Evolutionary conservation across 2,888 invertebrate genomes (phyloP), one percentile per base, ranked within the genome.

Genomic region (Gerris lacustris): DNA sequence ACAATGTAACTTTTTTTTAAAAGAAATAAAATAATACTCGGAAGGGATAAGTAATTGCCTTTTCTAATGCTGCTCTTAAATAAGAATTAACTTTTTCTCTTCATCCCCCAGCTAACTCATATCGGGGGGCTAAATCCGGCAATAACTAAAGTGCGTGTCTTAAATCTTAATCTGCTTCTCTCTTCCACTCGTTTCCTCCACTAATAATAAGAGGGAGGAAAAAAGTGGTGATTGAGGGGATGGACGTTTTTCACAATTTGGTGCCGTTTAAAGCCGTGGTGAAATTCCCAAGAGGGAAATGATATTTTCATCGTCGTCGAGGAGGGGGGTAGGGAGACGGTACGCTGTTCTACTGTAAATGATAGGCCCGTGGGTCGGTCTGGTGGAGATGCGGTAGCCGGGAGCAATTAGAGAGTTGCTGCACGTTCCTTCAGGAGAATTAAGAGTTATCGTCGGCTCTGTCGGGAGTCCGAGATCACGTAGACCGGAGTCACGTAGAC

Each of bases 31-130:
- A 31, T 31, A 31, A 31, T 31, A 31, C 31, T 31, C 2, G 31
- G 31, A 2, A 31, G 31, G 31, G 31, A 31, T 31, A 31, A 31
- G 31, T 31, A 31, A 31, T 31, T 31, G 31, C 31, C 31, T 31
- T 31, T 31, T 15, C 15, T 55, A 55, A 55, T 55, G 55, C 11
- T 55, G 9, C 55, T 55, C 55, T 55, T 55, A 55, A 55, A 55
- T 55, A 55, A 55, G 55, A 55, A 55, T 55, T 55, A 55, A 55
- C 55, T 55, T 55, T 55, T 55, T 55, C 55, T 15, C 11, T 55
- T 15, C 15, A 9, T 55, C 55, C 15, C 31, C 31, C 31, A 31
- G 31, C 31, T 31, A 31, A 31, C 31, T 31, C 31, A 31, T 31
- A 31, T 31, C 31, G 31, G 31, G 31, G 55, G 15, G 9, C 55